Base-by-base conservation (phyloP, 64 coral and sea anemone genomes). In the Dendrophyllia cribrosa region DNA sequence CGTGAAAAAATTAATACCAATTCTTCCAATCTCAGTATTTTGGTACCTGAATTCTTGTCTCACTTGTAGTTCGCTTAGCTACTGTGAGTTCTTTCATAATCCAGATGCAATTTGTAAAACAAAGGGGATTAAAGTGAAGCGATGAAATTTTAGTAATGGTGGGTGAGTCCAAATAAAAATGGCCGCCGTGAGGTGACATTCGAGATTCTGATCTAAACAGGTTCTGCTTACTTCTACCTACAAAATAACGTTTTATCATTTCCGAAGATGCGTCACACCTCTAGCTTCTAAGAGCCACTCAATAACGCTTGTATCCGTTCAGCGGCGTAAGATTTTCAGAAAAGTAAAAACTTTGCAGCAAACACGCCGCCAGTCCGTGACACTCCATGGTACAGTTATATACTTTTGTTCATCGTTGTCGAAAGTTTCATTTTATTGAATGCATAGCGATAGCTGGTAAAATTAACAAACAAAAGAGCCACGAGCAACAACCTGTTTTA, bases 61-160 rank as follows among this genome's bases (percentile, higher is more conserved):
- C 5, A 64, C 9, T 15, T 64, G 4, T 64, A 10, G 26, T 26
- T 26, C 44, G 70, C 70, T 73, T 14, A 26, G 26, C 24, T 0
- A 44, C 43, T 47, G 12, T 11, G 24, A 45, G 70, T 14, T 45
- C 70, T 43, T 24, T 14, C 26, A 73, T 45, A 46, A 34, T 73
- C 70, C 44, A 13, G 4, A 69, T 11, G 26, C 70, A 26, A 45
- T 73, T 73, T 43, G 26, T 73, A 13, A 16, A 73, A 73, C 70
- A 73, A 73, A 73, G 44, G 70, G 14, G 70, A 73, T 73, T 73
- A 73, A 73, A 73, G 25, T 25, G 70, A 73, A 5, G 70, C 70
- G 70, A 73, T 73, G 43, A 73, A 48, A 73, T 43, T 73, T 14
- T 47, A 44, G 11, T 73, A 34, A 69, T 26, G 24, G 23, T 26